Base-by-base conservation (phyloP, 2,113 vertebrate genomes). In the Lasiurus cinereus region DNA sequence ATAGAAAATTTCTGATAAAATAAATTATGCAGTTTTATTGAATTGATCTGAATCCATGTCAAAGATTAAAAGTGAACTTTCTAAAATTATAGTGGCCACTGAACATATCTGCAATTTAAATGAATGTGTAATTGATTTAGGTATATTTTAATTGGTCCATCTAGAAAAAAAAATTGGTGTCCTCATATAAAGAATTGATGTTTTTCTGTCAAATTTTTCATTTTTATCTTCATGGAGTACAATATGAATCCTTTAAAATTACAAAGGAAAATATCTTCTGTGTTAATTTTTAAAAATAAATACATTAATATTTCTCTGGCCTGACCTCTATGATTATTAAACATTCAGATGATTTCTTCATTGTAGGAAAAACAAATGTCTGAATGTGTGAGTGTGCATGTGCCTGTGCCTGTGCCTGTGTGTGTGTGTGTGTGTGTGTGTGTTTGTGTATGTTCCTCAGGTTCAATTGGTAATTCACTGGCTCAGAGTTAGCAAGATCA, bases 1-100 rank as follows among this genome's bases (percentile, higher is more conserved):
- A 73, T 13, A 90, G n/a, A 59, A 92, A 84, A 76, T 80, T 22
- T 87, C 15, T 74, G 19, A 89, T 59, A 80, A 95, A 62, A 80
- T 31, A 83, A 83, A 36, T 48, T 83, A 12, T 54, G 29, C 22
- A 59, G 11, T 80, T 88, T 89, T 72, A 84, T 31, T 83, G 6
- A 88, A 80, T 10, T 64, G 18, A 84, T 90, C 22, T 46, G 24
- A 18, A 73, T 52, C 21, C 62, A 76, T 72, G 36, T 54, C 74
- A 83, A 93, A 88, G 48, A 59, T 72, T 84, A 70, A 83, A 92
- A 69, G 46, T n/a, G 5, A 89, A 64, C 4, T 48, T 93, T 52
- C 79, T 88, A 94, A 94, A 83, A 72, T 46, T 27, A 52, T 18
- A 82, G 13, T 70, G 43, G 2, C 36, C 64, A 83, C 6, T 67